phyloP scores from a whole-genome alignment of 1,140 invertebrate genomes.

The Sminthurinus signatus region DNA sequence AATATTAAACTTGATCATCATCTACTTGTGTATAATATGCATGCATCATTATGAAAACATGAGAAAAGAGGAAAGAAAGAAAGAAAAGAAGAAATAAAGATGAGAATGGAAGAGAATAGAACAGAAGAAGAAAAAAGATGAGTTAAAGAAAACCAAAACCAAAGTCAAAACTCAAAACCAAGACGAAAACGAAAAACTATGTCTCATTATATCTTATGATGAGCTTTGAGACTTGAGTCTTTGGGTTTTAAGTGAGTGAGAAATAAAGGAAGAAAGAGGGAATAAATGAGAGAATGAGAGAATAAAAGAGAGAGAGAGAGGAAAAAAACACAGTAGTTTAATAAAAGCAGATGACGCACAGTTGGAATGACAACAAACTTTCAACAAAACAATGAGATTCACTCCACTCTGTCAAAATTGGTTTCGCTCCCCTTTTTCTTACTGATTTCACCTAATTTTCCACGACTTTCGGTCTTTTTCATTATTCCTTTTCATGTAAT shows the following conservation, averaged over 20 bases:
- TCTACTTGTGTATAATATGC: constrained; percentile 7
- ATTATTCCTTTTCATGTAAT: constrained; percentile 22
- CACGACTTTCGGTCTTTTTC: constrained; percentile 32
- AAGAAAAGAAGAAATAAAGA: too few species aligned
- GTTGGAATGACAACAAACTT: constrained; percentile 40
- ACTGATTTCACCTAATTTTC: constrained; percentile 40
- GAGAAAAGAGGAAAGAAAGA: background rate
- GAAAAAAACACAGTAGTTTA: constrained; percentile 10
- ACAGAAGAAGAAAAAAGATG: too few species aligned
- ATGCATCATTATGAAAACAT: too few species aligned
- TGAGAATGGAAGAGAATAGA: too few species aligned
- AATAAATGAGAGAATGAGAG: background rate
- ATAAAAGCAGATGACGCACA: constrained; percentile 39
- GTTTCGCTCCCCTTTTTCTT: constrained; percentile 36
- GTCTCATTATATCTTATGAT: constrained; percentile 17
- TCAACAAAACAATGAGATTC: constrained; percentile 40
- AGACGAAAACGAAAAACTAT: constrained; percentile 25
- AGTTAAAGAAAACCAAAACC: too few species aligned
- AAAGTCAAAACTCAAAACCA: too few species aligned
- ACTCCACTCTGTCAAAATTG: constrained; percentile 38
- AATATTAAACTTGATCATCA: too few species aligned
- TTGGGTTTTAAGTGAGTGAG: background rate
- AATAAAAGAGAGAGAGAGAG: background rate
- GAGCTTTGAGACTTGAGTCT: constrained; percentile 15
- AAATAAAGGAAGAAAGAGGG: background rate